Percentiles rank a stretch among this genome's conserved stretches.
Conservation (phyloP, 2,113 vertebrate species). For the Albula glossodonta region DNA sequence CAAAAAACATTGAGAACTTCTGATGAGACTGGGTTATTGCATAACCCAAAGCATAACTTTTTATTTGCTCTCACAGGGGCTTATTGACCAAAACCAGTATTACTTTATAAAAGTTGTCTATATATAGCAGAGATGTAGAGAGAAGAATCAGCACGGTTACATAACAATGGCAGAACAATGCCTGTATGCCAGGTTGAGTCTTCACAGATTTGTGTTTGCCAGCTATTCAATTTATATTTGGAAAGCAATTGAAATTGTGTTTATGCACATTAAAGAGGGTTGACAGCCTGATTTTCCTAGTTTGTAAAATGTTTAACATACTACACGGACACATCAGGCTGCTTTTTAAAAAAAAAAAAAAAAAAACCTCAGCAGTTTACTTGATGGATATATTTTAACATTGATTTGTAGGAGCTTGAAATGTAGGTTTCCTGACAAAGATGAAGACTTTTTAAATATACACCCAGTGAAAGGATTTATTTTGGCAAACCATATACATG, state of each 20-base stretch:
- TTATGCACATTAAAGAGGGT: not conserved
- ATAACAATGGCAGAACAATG: not conserved
- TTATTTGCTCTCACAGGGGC: not conserved
- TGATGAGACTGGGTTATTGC: not conserved
- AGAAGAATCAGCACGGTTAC: not conserved
- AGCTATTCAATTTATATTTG: not conserved
- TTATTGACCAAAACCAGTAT: constrained; percentile 2
- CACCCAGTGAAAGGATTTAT: not conserved
- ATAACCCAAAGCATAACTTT: not conserved
- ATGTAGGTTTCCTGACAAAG: not conserved
- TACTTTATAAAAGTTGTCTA: not conserved
- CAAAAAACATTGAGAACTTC: not conserved
- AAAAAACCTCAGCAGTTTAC: not conserved
- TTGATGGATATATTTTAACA: not conserved
- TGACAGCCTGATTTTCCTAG: not conserved
- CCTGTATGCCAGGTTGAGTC: not conserved
- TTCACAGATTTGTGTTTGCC: not conserved
- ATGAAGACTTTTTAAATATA: not conserved
- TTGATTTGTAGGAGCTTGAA: not conserved
- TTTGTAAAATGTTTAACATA: not conserved
- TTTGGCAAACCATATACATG: not conserved
- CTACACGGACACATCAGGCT: not conserved
- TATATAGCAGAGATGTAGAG: not conserved
- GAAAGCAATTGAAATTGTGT: not conserved
- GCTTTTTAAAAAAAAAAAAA: not conserved